phyloP scores from a whole-genome alignment of 2,888 invertebrate species.

The Chymomyza procnemis region DNA sequence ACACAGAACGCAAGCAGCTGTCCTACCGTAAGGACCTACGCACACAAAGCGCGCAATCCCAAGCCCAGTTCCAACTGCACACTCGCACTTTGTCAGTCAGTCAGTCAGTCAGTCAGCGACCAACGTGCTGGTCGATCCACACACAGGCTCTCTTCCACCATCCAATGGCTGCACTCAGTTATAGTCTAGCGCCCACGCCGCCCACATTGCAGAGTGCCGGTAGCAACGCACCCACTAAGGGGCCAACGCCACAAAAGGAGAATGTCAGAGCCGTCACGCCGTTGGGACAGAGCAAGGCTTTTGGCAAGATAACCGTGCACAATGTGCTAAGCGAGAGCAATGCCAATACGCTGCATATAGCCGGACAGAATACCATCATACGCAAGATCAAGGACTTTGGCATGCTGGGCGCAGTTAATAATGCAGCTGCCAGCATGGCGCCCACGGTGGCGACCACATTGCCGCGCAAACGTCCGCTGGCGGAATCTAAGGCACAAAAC shows the following conservation, averaged over 20 bases:
- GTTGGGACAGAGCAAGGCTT: slow-evolving; percentile 60
- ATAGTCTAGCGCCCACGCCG: slow-evolving; percentile 19
- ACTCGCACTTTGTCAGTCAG: not conserved
- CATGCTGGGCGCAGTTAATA: slow-evolving; percentile 75
- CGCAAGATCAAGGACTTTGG: slow-evolving; percentile 77
- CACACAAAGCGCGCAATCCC: slow-evolving; percentile 26
- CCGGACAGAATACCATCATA: slow-evolving; percentile 75
- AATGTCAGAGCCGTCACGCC: slow-evolving; percentile 37
- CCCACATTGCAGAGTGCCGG: slow-evolving; percentile 9
- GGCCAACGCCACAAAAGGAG: slow-evolving; percentile 30
- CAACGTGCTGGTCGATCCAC: not conserved
- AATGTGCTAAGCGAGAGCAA: slow-evolving; percentile 73
- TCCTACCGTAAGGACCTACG: slow-evolving; percentile 80
- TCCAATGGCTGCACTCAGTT: not conserved
- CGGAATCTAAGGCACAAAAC: slow-evolving; percentile 42
- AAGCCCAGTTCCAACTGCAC: slow-evolving; percentile 8
- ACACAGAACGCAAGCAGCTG: slow-evolving; percentile 83
- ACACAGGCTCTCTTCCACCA: not conserved
- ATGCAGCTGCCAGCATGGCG: slow-evolving; percentile 38
- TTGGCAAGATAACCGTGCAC: slow-evolving; percentile 75
- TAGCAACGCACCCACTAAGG: not conserved
- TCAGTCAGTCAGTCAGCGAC: slow-evolving; percentile 23
- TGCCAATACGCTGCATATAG: slow-evolving; percentile 64
- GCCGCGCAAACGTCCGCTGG: slow-evolving; percentile 58
- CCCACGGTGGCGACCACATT: not conserved